These are phyloP conservation scores for Zaprionus davidi DNA, from an alignment of 1,140 invertebrate genomes.

Conservation along the genomic window DNA sequence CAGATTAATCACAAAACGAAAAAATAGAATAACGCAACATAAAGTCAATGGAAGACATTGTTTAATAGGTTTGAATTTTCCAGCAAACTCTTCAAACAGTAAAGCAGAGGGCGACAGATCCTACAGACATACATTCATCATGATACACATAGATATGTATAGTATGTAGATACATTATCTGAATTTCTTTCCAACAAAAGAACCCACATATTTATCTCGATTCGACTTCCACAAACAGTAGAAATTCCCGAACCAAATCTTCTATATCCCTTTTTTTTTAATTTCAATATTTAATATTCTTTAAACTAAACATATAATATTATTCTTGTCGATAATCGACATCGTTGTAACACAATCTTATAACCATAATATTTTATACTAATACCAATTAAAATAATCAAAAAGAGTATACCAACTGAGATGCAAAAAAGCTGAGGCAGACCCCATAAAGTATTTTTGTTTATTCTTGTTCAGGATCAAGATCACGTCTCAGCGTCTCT, in stretches of 20 bases:
- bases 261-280: too few species aligned
- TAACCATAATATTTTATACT: too few species aligned
- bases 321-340: too few species aligned
- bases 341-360: too few species aligned
- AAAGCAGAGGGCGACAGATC: neutral
- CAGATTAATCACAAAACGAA: constrained; percentile 36
- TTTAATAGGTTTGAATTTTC: constrained; percentile 4
- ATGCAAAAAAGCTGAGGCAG: too few species aligned
- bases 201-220: neutral
- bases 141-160: neutral
- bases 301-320: too few species aligned
- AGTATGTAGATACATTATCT: neutral
- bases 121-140: neutral
- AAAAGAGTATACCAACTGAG: too few species aligned
- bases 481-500: too few species aligned
- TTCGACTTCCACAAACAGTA: neutral
- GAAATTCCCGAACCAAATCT: neutral
- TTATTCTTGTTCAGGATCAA: too few species aligned
- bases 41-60: neutral
- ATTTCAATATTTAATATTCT: too few species aligned
- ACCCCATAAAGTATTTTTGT: too few species aligned
- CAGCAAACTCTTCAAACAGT: neutral
- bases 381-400: too few species aligned
- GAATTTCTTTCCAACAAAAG: neutral
- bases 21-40: neutral